These are phyloP conservation scores for Psittacara wagleri DNA, from an alignment of 2,113 vertebrate genomes.

Conservation along the genomic window DNA sequence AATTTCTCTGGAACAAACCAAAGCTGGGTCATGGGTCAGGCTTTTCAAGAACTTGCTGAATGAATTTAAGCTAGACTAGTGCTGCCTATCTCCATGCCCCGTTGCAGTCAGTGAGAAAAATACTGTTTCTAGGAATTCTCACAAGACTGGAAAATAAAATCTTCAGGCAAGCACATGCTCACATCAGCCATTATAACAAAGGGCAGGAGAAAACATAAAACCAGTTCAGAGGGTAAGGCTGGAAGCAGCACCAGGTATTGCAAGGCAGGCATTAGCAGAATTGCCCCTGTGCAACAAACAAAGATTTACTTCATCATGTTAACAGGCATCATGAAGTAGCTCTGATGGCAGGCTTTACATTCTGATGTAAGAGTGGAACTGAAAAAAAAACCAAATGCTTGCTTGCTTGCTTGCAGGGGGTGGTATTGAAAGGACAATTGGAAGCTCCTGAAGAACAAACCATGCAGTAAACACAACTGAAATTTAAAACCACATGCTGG, in stretches of 20 bases:
- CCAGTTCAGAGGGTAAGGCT: background rate
- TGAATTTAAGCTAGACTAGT: background rate
- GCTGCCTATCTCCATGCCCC: background rate
- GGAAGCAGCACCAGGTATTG: background rate
- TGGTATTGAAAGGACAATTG: background rate
- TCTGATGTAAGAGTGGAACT: background rate
- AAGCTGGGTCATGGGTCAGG: background rate
- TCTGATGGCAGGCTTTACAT: background rate
- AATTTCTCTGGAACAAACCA: background rate
- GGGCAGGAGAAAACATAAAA: background rate
- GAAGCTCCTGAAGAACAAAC: background rate
- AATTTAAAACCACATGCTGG: background rate
- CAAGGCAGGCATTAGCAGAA: background rate
- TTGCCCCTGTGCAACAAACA: background rate
- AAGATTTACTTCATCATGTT: background rate
- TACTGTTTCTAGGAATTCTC: background rate
- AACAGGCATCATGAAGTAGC: background rate
- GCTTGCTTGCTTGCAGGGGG: fast-evolving
- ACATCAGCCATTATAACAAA: background rate
- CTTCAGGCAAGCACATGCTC: background rate
- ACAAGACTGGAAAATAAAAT: background rate
- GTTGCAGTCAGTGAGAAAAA: background rate
- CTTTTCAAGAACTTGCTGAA: background rate
- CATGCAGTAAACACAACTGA: background rate
- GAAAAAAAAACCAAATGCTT: background rate